Conservation (phyloP, 2,888 invertebrate species). For the Notodonta ziczac region DNA sequence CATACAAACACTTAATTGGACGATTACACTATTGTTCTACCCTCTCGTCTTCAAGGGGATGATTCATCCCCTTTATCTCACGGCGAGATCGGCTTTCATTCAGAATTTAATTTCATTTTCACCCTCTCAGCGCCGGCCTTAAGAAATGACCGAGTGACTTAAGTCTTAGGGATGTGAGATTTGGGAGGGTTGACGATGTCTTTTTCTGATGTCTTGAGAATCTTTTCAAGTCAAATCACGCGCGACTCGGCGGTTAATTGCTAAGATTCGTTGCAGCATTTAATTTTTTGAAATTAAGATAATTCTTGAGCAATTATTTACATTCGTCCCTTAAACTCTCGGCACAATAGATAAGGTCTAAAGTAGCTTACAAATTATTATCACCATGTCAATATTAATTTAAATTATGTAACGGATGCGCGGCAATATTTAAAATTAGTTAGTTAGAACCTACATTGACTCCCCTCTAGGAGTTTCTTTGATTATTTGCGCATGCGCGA, state of each 20-base stretch:
- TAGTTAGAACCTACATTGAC: too few species aligned
- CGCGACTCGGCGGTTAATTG: constrained; percentile 17
- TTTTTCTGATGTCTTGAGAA: constrained; percentile 46
- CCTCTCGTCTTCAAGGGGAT: constrained; percentile 69
- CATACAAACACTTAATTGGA: constrained; percentile 81
- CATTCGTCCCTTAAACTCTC: too few species aligned
- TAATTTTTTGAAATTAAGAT: background rate
- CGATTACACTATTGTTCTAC: constrained; percentile 81
- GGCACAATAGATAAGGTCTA: too few species aligned
- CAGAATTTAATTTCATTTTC: constrained; percentile 83
- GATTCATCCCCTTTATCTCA: constrained; percentile 79
- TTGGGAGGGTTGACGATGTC: constrained; percentile 59
- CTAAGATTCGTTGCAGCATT: background rate
- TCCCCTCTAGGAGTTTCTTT: too few species aligned
- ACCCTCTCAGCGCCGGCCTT: constrained; percentile 69
- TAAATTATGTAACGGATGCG: too few species aligned
- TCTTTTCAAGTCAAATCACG: constrained; percentile 21
- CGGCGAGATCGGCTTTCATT: constrained; percentile 77
- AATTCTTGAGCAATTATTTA: too few species aligned
- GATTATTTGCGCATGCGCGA: too few species aligned
- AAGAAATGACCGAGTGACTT: constrained; percentile 79
- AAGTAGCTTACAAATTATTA: too few species aligned
- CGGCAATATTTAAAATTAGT: too few species aligned
- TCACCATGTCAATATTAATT: too few species aligned
- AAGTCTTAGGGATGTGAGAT: constrained; percentile 58